phyloP scores from a whole-genome alignment of 2,888 invertebrate genomes.

The Glyphotaelius pellucidus region DNA sequence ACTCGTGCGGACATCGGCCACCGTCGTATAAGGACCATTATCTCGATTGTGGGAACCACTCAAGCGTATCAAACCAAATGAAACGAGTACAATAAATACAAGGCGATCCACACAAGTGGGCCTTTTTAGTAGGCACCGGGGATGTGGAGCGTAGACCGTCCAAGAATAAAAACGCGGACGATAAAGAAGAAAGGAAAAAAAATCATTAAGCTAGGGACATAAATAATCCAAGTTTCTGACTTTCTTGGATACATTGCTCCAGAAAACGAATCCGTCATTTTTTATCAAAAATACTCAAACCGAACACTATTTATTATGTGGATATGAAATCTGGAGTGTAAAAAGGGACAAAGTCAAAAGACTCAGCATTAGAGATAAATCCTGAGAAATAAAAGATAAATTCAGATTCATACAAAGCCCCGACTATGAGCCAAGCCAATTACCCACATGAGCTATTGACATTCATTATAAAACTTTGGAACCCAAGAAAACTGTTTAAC shows the following conservation, averaged over 20 bases:
- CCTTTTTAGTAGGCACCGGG: conserved; percentile 9
- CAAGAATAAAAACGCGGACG: neutral
- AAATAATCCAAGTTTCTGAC: neutral
- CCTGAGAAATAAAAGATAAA: no score
- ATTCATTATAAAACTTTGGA: no score
- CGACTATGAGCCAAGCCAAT: no score
- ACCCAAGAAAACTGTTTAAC: no score
- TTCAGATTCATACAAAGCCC: no score
- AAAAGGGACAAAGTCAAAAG: no score
- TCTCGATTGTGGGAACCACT: conserved; percentile 62
- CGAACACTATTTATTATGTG: no score
- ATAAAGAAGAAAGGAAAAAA: neutral
- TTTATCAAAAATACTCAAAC: no score
- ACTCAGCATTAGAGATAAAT: no score
- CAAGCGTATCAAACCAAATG: conserved; percentile 60
- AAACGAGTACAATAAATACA: conserved; percentile 53
- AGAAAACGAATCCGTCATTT: neutral
- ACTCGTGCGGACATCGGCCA: conserved; percentile 61
- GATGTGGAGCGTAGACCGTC: neutral
- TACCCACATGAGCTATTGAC: no score
- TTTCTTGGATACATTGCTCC: neutral
- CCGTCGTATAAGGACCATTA: conserved; percentile 63
- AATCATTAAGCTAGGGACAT: neutral
- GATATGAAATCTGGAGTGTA: no score
- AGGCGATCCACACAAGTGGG: conserved; percentile 38